Evolutionary conservation across 2,113 vertebrate species (phyloP).

Genomic region (Mesitornis unicolor): DNA sequence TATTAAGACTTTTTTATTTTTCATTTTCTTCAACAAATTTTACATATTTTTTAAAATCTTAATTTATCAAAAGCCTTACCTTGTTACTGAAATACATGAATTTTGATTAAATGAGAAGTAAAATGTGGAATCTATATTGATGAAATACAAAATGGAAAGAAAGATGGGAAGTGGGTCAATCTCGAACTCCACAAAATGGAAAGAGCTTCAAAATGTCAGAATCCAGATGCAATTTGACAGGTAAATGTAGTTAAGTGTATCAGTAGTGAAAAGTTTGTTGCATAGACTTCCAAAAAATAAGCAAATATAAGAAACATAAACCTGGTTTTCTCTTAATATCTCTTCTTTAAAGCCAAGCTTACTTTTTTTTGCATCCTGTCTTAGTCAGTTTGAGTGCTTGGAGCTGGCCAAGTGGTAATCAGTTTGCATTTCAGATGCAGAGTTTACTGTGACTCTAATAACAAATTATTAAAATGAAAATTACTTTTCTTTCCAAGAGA

Average conservation of each 20-base stretch:
- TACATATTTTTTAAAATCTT: neutral
- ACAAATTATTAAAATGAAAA: conserved; percentile 32
- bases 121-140: neutral
- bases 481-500: neutral
- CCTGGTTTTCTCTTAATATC: neutral
- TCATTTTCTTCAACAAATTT: neutral
- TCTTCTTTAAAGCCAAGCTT: neutral
- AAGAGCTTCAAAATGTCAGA: neutral
- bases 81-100: neutral
- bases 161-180: neutral
- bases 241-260: neutral
- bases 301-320: neutral
- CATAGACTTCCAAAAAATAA: neutral
- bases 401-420: neutral
- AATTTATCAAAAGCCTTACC: neutral
- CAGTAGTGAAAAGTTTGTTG: neutral
- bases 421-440: neutral
- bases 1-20: neutral
- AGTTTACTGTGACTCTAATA: neutral
- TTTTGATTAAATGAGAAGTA: neutral
- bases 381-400: neutral
- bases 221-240: neutral
- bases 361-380: neutral
- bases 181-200: neutral
- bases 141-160: neutral